Evolutionary conservation across 35 echinoderm and acorn worm genomes (phyloP), one percentile per base, ranked within the genome.

Genomic region (Ptychodera flava): DNA sequence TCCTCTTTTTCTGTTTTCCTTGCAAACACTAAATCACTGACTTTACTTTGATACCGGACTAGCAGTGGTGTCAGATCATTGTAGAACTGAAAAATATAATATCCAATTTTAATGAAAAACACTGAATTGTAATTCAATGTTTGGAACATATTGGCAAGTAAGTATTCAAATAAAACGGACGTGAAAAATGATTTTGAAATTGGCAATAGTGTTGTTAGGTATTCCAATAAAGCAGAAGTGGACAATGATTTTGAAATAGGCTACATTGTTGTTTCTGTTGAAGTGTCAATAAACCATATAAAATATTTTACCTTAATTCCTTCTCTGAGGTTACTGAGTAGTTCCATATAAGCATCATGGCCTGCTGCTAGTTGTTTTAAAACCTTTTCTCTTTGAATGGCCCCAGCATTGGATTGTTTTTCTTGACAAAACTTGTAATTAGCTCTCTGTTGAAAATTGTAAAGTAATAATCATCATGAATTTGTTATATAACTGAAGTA

Each of bases 1-100:
- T 99, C 96, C 85, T 99, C 96, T 79, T 99, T 99, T 77, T 99
- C 96, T 2, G 96, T 99, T 83, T 91, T 94, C 16, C 96, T 84
- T 31, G 96, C 96, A 86, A 99, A 99, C 86, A 90, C 94, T 29
- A 99, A 88, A 77, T 99, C 96, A 16, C 29, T 77, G 15, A 94
- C 93, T 83, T 99, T 99, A 38, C 92, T 83, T 64, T 99, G 95
- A 90, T 92, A 97, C 36, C 86, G 87, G 10, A 99, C 92, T 85
- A 99, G 81, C 27, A 99, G 84, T 78, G 90, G 90, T 34, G 95
- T 97, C 84, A 99, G 86, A 90, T 99, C 96, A 85, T 99, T 99
- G 93, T 99, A 99, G 88, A 99, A 99, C 96, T 99, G 78, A 2
- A 79, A 81, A 87, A 6, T 53, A 45, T n/a, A n/a, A n/a, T n/a